phyloP scores from a whole-genome alignment of 2,888 invertebrate species.

The Lycia hirtaria region DNA sequence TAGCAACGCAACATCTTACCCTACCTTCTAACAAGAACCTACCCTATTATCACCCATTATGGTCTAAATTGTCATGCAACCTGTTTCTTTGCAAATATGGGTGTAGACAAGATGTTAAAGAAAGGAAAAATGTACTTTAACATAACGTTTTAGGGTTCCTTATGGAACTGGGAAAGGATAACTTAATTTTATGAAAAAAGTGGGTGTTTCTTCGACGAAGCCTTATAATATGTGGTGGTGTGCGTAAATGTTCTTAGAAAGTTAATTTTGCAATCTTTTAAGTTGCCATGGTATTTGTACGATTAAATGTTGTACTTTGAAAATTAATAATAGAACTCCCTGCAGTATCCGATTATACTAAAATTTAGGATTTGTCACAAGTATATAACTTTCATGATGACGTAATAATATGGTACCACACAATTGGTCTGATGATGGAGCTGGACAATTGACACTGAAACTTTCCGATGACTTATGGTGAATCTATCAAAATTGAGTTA shows the following conservation, averaged over 20 bases:
- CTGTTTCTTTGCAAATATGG: conserved; percentile 35
- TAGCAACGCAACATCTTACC: conserved; percentile 65
- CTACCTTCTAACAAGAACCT: conserved; percentile 41
- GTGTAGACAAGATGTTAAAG: conserved; percentile 35
- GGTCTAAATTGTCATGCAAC: conserved; percentile 36
- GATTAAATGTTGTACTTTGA: no score
- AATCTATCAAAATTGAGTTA: no score
- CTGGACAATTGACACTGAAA: no score
- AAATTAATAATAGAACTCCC: no score
- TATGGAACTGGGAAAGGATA: conserved; percentile 33
- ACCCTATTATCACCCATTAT: conserved; percentile 46
- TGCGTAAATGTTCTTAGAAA: not conserved
- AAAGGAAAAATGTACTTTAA: conserved; percentile 43
- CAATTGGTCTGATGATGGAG: no score
- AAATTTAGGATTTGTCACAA: no score
- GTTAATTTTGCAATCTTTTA: no score
- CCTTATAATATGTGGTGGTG: not conserved
- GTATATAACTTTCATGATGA: no score
- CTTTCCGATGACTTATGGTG: no score
- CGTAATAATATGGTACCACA: no score
- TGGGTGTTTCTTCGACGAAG: conserved; percentile 24
- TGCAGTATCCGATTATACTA: no score
- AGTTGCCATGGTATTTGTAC: no score
- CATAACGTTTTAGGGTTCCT: conserved; percentile 33
- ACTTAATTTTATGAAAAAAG: conserved; percentile 32